A percentile compares a stretch with the other conserved stretches of the same genome.
phyloP scores from a whole-genome alignment of 2,888 invertebrate species.

The Alloplasta piceator region DNA sequence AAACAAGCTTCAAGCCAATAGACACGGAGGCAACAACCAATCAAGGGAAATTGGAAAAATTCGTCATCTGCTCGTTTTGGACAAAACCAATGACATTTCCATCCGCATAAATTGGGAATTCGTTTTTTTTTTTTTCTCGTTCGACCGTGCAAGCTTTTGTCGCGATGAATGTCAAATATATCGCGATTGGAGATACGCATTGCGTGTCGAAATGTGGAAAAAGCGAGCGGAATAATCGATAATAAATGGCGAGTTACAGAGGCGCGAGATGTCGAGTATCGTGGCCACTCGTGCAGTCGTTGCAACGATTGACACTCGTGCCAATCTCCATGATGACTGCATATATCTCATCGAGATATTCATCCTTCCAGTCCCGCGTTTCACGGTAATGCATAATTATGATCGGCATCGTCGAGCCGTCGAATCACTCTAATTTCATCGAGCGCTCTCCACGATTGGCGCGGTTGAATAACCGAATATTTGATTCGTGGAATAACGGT shows the following conservation, averaged over 20 bases:
- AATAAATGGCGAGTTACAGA: conserved; percentile 41
- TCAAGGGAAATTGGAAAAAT: not conserved
- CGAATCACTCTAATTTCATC: conserved; percentile 57
- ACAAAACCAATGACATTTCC: conserved; percentile 46
- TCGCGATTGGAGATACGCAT: conserved; percentile 29
- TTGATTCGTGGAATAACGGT: too few species aligned
- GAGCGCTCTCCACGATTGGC: not conserved
- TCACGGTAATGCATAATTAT: conserved; percentile 62
- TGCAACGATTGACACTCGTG: conserved; percentile 19
- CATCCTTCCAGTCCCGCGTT: not conserved
- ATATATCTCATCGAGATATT: not conserved
- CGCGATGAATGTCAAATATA: conserved; percentile 61
- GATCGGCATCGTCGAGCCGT: conserved; percentile 56
- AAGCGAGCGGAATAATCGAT: conserved; percentile 59
- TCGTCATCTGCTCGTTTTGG: not conserved
- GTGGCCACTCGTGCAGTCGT: not conserved
- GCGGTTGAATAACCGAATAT: not conserved
- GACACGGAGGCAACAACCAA: not conserved
- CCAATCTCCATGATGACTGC: conserved; percentile 11
- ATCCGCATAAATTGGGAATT: conserved; percentile 33
- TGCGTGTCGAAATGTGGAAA: conserved; percentile 59
- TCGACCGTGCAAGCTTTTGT: conserved; percentile 17
- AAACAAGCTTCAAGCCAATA: not conserved
- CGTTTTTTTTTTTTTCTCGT: conserved; percentile 8
- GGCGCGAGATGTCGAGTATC: conserved; percentile 50